phyloP scores from a whole-genome alignment of 2,888 invertebrate species.

The Oscheius myriophilus region DNA sequence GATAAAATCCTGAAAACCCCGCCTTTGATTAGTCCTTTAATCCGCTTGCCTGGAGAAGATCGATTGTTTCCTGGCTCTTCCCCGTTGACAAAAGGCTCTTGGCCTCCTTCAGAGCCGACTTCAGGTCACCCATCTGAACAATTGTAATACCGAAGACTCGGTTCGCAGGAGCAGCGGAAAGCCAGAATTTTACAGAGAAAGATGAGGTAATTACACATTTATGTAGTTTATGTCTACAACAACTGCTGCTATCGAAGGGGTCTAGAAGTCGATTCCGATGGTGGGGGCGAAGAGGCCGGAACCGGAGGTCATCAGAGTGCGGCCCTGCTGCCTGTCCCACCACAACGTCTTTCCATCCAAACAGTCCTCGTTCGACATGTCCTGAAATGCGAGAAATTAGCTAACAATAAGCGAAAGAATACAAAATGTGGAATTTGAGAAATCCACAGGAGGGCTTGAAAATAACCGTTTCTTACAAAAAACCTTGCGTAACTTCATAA shows the following conservation, averaged over 20 bases:
- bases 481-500: too few relatives aligned
- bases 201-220: not conserved
- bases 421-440: not conserved
- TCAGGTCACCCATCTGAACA: slow-evolving; percentile 39
- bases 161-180: not conserved
- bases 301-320: slow-evolving; percentile 60
- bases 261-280: slow-evolving; percentile 64
- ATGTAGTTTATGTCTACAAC: slow-evolving; percentile 1
- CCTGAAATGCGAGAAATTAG: slow-evolving; percentile 40
- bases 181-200: not conserved
- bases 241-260: not conserved
- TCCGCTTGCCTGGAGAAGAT: slow-evolving; percentile 36
- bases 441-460: not conserved
- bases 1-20: slow-evolving; percentile 32
- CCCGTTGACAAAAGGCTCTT: slow-evolving; percentile 33
- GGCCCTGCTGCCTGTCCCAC: slow-evolving; percentile 69
- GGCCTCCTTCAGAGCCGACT: slow-evolving; percentile 44
- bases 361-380: slow-evolving; percentile 60
- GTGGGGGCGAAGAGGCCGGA: slow-evolving; percentile 62
- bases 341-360: slow-evolving; percentile 67
- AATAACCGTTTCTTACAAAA: not conserved
- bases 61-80: slow-evolving; percentile 39
- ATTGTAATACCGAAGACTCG: not conserved
- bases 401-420: slow-evolving; percentile 3
- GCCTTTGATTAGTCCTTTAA: not conserved